Percentiles rank a stretch among this genome's conserved stretches.
Evolutionary conservation across 2,113 vertebrate genomes (phyloP).

Genomic region (Serinus canaria): DNA sequence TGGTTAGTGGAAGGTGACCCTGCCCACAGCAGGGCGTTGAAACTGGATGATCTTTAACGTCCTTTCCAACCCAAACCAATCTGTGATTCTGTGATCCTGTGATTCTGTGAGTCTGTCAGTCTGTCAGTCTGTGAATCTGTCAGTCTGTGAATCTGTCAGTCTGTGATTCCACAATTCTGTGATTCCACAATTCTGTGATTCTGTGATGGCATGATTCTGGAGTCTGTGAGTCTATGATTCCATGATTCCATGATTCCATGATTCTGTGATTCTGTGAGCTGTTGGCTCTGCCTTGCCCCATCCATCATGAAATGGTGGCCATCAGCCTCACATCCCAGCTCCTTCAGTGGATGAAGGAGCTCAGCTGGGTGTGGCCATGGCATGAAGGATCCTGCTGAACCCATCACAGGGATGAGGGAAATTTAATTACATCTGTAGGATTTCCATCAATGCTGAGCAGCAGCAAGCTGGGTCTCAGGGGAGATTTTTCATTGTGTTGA

Average conservation of each 20-base stretch:
- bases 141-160: too few species aligned
- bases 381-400: neutral
- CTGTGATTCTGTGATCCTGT: neutral
- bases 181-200: neutral
- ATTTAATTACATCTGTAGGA: neutral
- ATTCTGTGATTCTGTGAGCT: neutral
- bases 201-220: neutral
- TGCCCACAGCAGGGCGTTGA: neutral
- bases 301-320: fast-evolving
- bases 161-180: too few species aligned
- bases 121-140: too few species aligned
- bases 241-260: neutral
- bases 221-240: neutral
- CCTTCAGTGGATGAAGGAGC: neutral
- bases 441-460: neutral
- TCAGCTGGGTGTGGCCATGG: fast-evolving
- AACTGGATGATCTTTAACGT: neutral
- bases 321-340: neutral
- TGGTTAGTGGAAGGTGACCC: neutral
- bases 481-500: neutral
- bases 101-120: neutral
- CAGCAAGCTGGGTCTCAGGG: neutral
- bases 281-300: neutral
- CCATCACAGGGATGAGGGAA: neutral
- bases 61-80: neutral